A percentile compares a stretch with the other conserved stretches of the same genome.
Evolutionary conservation across 2,797 vertebrate genomes (phyloP).

Genomic region (Otolemur crassicaudatus): DNA sequence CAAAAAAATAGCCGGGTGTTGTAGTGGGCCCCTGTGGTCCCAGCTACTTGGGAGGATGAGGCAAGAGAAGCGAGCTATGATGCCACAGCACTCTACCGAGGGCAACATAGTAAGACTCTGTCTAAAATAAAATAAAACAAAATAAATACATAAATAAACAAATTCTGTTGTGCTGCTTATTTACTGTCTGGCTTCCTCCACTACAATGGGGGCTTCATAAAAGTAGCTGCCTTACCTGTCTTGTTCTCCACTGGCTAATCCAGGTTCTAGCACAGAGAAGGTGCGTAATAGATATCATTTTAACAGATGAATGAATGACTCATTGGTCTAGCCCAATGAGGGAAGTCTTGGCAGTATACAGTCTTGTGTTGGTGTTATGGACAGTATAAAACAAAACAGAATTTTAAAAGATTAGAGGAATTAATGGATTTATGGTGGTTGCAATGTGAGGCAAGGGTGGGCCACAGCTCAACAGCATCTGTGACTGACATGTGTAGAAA

Average conservation of each 20-base stretch:
- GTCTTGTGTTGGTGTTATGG: neutral
- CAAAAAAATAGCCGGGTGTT: no score
- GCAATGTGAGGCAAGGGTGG: accelerated
- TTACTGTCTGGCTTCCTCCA: neutral
- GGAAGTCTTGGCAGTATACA: neutral
- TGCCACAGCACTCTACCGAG: no score
- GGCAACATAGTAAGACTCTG: no score
- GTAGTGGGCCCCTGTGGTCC: no score
- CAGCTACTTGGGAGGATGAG: no score
- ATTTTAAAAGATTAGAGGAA: neutral
- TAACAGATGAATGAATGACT: neutral
- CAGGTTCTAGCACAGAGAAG: neutral
- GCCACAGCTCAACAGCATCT: neutral
- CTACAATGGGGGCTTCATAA: neutral
- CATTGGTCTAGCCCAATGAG: neutral
- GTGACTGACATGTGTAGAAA: accelerated
- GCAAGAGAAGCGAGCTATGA: no score
- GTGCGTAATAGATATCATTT: neutral
- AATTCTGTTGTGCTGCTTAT: neutral
- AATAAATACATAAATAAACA: no score
- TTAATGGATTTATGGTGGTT: neutral
- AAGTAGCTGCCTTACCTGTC: neutral
- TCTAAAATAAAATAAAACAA: no score
- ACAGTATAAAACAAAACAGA: neutral
- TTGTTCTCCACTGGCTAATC: neutral